Evolutionary conservation across 2,888 invertebrate genomes (phyloP).

Genomic region (Nebria brevicollis): DNA sequence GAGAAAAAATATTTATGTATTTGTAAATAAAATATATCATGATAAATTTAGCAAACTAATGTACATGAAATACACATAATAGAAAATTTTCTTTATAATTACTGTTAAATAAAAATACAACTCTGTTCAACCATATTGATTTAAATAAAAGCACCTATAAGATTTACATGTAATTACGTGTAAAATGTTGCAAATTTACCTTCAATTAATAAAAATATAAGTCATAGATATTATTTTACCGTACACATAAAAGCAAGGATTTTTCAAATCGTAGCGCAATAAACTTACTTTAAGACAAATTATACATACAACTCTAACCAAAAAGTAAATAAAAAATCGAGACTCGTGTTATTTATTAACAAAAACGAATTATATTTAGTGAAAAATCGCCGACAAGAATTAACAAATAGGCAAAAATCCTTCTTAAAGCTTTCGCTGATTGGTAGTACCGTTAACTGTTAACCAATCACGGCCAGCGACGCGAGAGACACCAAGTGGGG

Average conservation of each 20-base stretch:
- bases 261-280: too few relatives aligned
- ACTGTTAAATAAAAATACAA: not conserved
- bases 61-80: too few relatives aligned
- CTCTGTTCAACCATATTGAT: not conserved
- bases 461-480: slow-evolving; percentile 15
- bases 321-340: too few relatives aligned
- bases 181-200: not conserved
- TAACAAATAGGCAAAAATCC: not conserved
- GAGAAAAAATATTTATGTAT: too few relatives aligned
- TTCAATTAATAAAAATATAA: not conserved
- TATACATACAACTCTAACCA: too few relatives aligned
- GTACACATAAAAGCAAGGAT: too few relatives aligned
- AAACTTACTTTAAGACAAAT: too few relatives aligned
- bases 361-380: slow-evolving; percentile 2
- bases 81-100: too few relatives aligned
- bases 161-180: not conserved
- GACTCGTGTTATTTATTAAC: not conserved
- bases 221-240: not conserved
- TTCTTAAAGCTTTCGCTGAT: slow-evolving; percentile 2
- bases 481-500: slow-evolving; percentile 23
- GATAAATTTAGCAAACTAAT: too few relatives aligned
- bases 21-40: too few relatives aligned
- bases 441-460: not conserved
- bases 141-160: not conserved
- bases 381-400: not conserved